Conservation (phyloP, 2,113 vertebrate genomes). For the Numenius arquata region DNA sequence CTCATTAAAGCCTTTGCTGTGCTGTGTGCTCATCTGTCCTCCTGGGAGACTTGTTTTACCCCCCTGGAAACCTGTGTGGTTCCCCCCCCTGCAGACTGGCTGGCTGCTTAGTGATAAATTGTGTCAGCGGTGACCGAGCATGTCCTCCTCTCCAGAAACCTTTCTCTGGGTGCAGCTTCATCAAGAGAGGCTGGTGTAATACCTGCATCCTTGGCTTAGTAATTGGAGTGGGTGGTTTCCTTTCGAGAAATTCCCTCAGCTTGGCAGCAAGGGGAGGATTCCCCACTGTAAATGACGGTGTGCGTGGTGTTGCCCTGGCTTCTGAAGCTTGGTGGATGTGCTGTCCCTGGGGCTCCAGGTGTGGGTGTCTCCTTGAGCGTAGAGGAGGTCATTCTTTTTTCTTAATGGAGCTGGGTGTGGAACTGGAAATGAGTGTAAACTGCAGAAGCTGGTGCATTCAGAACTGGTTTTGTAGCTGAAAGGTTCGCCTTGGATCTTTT, state of each 20-base stretch:
- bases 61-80: background rate
- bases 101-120: background rate
- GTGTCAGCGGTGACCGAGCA: background rate
- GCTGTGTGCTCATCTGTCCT: background rate
- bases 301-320: background rate
- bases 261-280: background rate
- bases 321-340: background rate
- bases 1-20: background rate
- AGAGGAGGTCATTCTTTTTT: background rate
- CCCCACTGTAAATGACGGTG: background rate
- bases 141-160: conserved; percentile 1
- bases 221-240: background rate
- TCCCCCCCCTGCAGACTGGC: background rate
- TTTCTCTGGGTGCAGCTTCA: background rate
- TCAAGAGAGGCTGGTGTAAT: background rate
- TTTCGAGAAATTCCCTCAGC: background rate
- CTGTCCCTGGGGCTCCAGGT: background rate
- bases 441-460: background rate
- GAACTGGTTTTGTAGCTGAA: background rate
- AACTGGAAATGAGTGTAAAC: background rate
- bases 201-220: background rate
- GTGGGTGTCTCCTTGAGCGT: background rate
- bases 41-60: background rate
- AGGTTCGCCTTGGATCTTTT: background rate
- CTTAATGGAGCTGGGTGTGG: background rate